Percentiles rank a stretch among this genome's conserved stretches.
Evolutionary conservation across 1,140 invertebrate species (phyloP).

Genomic region (Cyphomyrmex costatus): DNA sequence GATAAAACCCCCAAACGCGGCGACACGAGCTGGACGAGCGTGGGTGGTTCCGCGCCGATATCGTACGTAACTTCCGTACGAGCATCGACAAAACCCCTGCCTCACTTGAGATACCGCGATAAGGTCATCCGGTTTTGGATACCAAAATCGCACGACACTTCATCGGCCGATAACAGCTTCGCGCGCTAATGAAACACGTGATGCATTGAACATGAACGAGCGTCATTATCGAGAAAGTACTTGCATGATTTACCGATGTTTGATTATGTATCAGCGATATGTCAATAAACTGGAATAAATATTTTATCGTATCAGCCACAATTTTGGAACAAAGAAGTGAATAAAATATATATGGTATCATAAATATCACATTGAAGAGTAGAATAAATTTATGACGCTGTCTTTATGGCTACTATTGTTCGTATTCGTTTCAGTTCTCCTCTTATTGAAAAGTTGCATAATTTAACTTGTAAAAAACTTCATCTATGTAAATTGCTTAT

Average conservation of each 20-base stretch:
- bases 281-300: slow-evolving; percentile 25
- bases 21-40: slow-evolving; percentile 39
- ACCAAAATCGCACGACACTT: slow-evolving; percentile 50
- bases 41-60: slow-evolving; percentile 67
- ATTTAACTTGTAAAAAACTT: slow-evolving; percentile 14
- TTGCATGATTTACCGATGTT: slow-evolving; percentile 24
- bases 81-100: slow-evolving; percentile 45
- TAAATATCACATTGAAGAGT: slow-evolving; percentile 26
- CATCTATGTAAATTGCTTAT: slow-evolving; percentile 3
- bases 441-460: neutral
- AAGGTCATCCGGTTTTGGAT: slow-evolving; percentile 66
- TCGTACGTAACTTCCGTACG: slow-evolving; percentile 70
- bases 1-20: slow-evolving; percentile 69
- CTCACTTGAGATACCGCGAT: slow-evolving; percentile 69
- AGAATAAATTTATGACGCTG: neutral
- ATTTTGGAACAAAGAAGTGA: slow-evolving; percentile 19
- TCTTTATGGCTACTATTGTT: neutral
- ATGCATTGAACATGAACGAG: slow-evolving; percentile 20
- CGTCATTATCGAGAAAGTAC: slow-evolving; percentile 37
- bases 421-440: neutral
- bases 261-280: neutral
- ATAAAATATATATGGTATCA: neutral
- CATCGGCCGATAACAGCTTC: slow-evolving; percentile 43
- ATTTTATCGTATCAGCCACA: slow-evolving; percentile 12
- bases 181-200: slow-evolving; percentile 47